phyloP scores from a whole-genome alignment of 2,113 vertebrate genomes.

The Callorhinus ursinus region DNA sequence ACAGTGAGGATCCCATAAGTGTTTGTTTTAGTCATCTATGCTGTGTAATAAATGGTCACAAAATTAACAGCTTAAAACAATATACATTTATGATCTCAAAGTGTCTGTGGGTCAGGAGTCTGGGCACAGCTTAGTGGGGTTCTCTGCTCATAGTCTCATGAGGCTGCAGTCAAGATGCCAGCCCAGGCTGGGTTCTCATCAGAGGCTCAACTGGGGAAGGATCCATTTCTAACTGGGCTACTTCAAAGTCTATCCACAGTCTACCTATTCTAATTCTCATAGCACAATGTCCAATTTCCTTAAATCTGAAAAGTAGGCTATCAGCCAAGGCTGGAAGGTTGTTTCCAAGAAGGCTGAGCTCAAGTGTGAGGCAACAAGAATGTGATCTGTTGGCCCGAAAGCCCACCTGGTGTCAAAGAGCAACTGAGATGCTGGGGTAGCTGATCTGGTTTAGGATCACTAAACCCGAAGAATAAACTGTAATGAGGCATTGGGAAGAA shows the following conservation, averaged over 20 bases:
- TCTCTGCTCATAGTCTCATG: not conserved
- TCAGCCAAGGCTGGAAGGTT: not conserved
- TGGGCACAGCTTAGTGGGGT: not conserved
- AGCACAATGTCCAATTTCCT: not conserved
- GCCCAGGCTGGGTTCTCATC: not conserved
- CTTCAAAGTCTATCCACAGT: not conserved
- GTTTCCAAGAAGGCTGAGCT: not conserved
- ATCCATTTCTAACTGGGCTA: not conserved
- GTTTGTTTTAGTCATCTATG: not conserved
- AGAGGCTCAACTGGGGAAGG: not conserved
- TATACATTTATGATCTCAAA: not conserved
- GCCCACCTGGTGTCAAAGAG: not conserved
- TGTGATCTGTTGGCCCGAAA: too few relatives aligned
- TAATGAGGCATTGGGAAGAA: not conserved
- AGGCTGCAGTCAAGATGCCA: not conserved
- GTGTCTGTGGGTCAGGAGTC: not conserved
- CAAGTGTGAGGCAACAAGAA: not conserved
- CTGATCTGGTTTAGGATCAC: rapidly evolving
- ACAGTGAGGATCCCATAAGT: not conserved
- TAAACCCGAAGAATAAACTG: not conserved
- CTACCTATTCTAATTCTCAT: not conserved
- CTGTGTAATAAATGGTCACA: not conserved
- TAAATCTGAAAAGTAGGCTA: not conserved
- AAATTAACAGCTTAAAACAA: not conserved
- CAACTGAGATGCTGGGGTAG: not conserved